These are phyloP conservation scores for Macroramphosus scolopax DNA, from an alignment of 2,797 vertebrate genomes.

Conservation along the genomic window DNA sequence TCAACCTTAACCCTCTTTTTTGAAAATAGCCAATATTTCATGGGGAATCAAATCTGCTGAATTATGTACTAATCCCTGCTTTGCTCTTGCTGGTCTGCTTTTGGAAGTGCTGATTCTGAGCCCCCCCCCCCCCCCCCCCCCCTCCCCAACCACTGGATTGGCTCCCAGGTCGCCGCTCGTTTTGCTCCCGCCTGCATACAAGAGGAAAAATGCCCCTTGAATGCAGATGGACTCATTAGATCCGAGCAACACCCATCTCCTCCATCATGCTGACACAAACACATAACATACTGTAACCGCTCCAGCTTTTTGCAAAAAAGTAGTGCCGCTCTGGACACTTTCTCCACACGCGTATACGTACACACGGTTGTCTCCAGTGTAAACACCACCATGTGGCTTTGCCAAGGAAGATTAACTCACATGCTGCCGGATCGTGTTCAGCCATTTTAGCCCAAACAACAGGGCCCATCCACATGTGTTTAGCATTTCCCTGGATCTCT, in stretches of 20 bases:
- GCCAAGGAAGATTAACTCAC: constrained; percentile 70
- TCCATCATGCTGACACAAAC: constrained; percentile 77
- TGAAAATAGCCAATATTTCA: constrained; percentile 13
- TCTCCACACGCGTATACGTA: constrained; percentile 23
- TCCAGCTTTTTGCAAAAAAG: constrained; percentile 60
- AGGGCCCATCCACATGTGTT: constrained; percentile 67
- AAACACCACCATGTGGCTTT: constrained; percentile 73
- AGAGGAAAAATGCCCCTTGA: constrained; percentile 73
- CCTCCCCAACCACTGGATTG: constrained; percentile 31
- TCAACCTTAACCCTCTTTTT: constrained; percentile 15
- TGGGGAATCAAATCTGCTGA: background rate
- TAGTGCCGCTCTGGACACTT: constrained; percentile 55
- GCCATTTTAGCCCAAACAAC: constrained; percentile 72
- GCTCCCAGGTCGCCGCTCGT: constrained; percentile 69
- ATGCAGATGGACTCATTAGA: constrained; percentile 83
- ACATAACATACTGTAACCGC: constrained; percentile 63
- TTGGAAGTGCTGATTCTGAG: constrained; percentile 34
- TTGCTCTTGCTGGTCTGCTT: constrained; percentile 51
- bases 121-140: constrained; percentile 27
- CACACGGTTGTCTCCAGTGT: constrained; percentile 62
- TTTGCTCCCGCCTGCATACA: constrained; percentile 69
- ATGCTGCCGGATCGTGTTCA: constrained; percentile 65
- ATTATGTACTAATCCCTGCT: constrained; percentile 32
- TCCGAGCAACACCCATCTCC: constrained; percentile 77
- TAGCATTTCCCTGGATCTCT: constrained; percentile 64